phyloP scores from a whole-genome alignment of 2,797 vertebrate species.

The Hippoglossus hippoglossus region DNA sequence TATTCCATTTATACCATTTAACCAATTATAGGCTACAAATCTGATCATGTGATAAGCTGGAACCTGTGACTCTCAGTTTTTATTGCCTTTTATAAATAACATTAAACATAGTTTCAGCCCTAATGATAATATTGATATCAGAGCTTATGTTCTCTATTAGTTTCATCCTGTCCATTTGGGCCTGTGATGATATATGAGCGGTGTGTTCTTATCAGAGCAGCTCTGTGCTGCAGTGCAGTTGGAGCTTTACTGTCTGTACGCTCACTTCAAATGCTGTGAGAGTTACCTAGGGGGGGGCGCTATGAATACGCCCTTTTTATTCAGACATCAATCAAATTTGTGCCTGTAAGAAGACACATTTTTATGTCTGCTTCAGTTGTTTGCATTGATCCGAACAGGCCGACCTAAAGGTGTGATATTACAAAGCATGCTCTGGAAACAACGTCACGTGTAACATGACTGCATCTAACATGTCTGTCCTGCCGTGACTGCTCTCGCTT shows the following conservation, averaged over 20 bases:
- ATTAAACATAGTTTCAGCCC: background rate
- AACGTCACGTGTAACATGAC: background rate
- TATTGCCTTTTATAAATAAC: background rate
- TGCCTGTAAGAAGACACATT: background rate
- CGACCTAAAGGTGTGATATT: background rate
- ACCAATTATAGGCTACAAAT: background rate
- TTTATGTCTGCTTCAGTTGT: background rate
- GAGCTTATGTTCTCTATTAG: no score
- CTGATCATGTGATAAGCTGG: background rate
- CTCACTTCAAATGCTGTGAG: slow-evolving; percentile 8
- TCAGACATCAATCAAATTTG: background rate
- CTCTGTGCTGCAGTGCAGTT: slow-evolving; percentile 71
- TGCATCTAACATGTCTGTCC: no score
- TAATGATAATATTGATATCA: background rate
- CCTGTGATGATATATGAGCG: slow-evolving; percentile 14
- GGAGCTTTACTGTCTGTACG: slow-evolving; percentile 13
- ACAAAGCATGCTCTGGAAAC: background rate
- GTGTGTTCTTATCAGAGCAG: slow-evolving; percentile 28
- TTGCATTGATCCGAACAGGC: background rate
- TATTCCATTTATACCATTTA: background rate
- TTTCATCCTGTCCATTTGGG: no score
- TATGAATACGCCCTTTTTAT: slow-evolving; percentile 29
- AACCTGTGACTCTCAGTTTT: background rate
- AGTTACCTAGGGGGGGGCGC: slow-evolving; percentile 36
- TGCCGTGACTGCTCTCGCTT: no score